Evolutionary conservation across 2,113 vertebrate species (phyloP).

Genomic region (Dromiciops gliroides): DNA sequence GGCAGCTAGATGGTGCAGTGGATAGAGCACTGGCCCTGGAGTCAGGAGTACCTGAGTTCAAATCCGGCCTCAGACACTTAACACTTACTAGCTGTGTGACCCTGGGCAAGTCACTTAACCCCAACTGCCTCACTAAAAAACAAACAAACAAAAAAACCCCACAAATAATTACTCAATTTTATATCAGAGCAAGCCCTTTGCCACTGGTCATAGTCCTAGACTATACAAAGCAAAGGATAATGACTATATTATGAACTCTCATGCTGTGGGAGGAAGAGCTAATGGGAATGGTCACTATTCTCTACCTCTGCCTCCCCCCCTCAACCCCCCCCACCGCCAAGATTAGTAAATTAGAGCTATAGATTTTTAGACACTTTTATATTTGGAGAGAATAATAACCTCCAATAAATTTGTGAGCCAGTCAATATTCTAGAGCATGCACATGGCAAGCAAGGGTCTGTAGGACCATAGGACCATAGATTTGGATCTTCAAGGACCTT

Average conservation of each 20-base stretch:
- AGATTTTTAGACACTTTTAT: no score
- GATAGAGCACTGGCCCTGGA: no score
- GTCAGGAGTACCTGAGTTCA: no score
- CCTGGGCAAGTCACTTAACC: no score
- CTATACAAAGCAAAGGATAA: background rate
- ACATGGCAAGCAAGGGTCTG: background rate
- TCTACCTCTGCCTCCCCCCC: background rate
- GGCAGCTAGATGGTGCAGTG: no score
- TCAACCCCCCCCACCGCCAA: no score
- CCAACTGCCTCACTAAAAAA: no score
- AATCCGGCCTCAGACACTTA: no score
- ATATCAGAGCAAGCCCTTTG: background rate
- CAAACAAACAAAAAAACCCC: no score
- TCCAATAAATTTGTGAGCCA: background rate
- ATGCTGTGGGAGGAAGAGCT: background rate
- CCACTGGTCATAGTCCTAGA: background rate
- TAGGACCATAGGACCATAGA: background rate
- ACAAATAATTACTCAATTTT: background rate
- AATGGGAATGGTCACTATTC: background rate
- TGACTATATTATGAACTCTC: background rate
- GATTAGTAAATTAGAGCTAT: background rate
- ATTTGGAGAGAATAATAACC: background rate
- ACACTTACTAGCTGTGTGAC: no score
- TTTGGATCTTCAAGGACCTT: background rate
- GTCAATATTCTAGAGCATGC: background rate